phyloP scores from a whole-genome alignment of 2,797 vertebrate genomes.

The Petrocephalus schoutedeni region DNA sequence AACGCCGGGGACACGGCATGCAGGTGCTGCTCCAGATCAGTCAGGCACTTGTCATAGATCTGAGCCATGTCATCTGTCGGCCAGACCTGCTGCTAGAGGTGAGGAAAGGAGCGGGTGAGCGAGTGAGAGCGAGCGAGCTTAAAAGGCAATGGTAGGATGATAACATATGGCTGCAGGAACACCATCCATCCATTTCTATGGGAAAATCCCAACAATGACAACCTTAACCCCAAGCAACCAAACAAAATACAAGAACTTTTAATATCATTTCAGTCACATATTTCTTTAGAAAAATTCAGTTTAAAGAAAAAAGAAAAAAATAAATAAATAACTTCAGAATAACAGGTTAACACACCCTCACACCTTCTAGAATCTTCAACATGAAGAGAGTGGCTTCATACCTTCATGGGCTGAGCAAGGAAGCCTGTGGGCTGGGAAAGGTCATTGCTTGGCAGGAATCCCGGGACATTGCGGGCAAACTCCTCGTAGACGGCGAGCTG shows the following conservation, averaged over 20 bases:
- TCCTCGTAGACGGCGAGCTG: constrained; percentile 98
- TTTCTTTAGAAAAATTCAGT: too few species aligned
- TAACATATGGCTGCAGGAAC: neutral
- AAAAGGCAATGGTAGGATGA: neutral
- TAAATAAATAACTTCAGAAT: too few species aligned
- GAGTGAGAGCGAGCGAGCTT: neutral
- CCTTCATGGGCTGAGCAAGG: constrained; percentile 98
- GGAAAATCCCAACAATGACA: neutral
- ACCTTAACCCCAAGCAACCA: neutral
- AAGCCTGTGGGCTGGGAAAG: constrained; percentile 96
- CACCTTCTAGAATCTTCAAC: neutral
- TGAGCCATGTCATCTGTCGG: constrained; percentile 95
- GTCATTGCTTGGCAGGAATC: constrained; percentile 94
- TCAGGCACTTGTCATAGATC: constrained; percentile 97
- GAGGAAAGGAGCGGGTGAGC: neutral
- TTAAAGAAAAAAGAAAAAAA: too few species aligned
- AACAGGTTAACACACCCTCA: neutral
- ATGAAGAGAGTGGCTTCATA: constrained; percentile 40
- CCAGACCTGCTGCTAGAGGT: constrained; percentile 85
- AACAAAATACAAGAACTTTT: too few species aligned
- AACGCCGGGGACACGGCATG: constrained; percentile 87
- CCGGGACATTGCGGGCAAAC: constrained; percentile 96
- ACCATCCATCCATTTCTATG: neutral
- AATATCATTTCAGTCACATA: too few species aligned
- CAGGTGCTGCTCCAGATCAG: constrained; percentile 92